Percentiles rank a stretch among this genome's conserved stretches.
Evolutionary conservation across 2,888 invertebrate species (phyloP).

Genomic region (Mesoligia furuncula): DNA sequence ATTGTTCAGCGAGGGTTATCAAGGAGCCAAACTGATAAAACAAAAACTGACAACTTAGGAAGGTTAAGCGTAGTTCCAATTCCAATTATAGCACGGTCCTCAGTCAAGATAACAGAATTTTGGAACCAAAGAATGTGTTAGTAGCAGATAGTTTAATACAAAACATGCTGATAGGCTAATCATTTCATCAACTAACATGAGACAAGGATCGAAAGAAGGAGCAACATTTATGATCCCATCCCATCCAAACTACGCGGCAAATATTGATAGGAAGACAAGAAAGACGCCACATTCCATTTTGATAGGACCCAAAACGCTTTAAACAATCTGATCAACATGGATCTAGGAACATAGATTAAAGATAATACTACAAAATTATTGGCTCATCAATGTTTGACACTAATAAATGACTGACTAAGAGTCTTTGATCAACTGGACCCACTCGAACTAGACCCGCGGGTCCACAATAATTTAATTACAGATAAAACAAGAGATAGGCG

Average conservation of each 20-base stretch:
- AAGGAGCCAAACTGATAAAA: background rate
- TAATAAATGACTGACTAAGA: background rate
- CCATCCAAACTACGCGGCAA: background rate
- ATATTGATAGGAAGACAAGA: background rate
- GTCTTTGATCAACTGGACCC: no score
- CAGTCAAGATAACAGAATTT: slow-evolving; percentile 22
- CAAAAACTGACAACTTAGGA: background rate
- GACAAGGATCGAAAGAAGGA: background rate
- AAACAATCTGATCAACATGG: background rate
- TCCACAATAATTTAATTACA: slow-evolving; percentile 7
- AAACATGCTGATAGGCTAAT: background rate
- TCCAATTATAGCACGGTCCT: background rate
- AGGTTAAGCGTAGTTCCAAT: slow-evolving; percentile 28
- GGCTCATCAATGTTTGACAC: background rate
- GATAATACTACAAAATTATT: background rate
- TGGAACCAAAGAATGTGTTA: background rate
- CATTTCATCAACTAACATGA: background rate
- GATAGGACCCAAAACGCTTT: background rate
- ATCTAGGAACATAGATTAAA: background rate
- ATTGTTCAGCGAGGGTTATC: slow-evolving; percentile 8
- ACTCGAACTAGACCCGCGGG: no score
- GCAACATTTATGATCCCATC: background rate
- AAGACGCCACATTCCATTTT: background rate
- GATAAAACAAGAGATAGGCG: slow-evolving; percentile 5
- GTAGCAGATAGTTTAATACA: background rate